These are phyloP conservation scores for Meliscaeva auricollis DNA, from an alignment of 2,888 invertebrate species.

Conservation along the genomic window DNA sequence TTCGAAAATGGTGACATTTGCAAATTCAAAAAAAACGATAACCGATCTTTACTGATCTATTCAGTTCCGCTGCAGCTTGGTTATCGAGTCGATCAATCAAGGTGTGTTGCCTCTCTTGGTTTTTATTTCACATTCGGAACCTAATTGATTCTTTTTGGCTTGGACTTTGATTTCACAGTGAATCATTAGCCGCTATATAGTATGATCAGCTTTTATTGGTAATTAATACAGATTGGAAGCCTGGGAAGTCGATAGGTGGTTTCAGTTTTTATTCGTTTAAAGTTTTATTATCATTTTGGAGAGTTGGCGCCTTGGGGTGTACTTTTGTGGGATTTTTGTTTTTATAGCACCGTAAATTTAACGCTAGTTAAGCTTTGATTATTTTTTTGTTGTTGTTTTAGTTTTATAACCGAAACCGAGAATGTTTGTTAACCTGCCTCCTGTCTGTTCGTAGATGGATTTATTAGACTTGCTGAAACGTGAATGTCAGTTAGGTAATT, in stretches of 20 bases:
- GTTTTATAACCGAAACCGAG: too few species aligned
- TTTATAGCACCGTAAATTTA: slow-evolving; percentile 59
- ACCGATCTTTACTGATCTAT: slow-evolving; percentile 74
- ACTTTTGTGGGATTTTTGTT: slow-evolving; percentile 34
- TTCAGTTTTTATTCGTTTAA: too few species aligned
- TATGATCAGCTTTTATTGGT: slow-evolving; percentile 65
- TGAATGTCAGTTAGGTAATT: slow-evolving; percentile 21
- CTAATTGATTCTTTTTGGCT: slow-evolving; percentile 39
- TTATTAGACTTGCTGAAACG: slow-evolving; percentile 43
- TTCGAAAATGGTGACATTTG: slow-evolving; percentile 71
- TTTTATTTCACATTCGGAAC: slow-evolving; percentile 14
- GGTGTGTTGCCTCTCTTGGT: slow-evolving; percentile 52
- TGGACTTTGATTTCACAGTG: slow-evolving; percentile 65
- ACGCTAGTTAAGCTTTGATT: slow-evolving; percentile 45
- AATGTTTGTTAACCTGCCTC: not conserved
- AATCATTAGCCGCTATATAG: slow-evolving; percentile 56
- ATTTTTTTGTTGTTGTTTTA: not conserved
- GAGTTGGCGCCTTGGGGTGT: slow-evolving; percentile 61
- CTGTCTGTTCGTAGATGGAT: slow-evolving; percentile 39
- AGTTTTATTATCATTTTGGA: slow-evolving; percentile 49
- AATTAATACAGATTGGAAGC: slow-evolving; percentile 71
- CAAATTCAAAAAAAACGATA: slow-evolving; percentile 66
- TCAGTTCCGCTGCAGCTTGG: slow-evolving; percentile 70
- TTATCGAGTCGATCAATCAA: slow-evolving; percentile 73
- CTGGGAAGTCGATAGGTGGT: slow-evolving; percentile 47